Conservation (phyloP, 53 echinoderm and acorn worm genomes). For the Apostichopus leukothele region DNA sequence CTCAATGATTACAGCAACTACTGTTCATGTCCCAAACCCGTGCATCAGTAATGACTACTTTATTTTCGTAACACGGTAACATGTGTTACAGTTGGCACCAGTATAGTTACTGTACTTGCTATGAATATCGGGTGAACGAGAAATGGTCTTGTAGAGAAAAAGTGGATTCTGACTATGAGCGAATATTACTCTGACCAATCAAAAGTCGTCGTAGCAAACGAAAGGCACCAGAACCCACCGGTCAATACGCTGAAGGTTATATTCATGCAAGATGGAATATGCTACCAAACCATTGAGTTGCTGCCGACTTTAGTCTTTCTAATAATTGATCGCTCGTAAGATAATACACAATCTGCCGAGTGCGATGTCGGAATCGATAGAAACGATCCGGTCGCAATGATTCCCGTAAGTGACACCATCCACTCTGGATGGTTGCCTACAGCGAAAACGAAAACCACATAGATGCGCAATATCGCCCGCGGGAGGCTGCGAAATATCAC, state of each 20-base stretch:
- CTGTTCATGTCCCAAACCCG: too few relatives aligned
- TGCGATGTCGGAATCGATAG: conserved; percentile 21
- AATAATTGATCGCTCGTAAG: background rate
- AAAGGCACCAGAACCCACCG: background rate
- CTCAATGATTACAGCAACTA: too few relatives aligned
- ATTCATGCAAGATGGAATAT: background rate
- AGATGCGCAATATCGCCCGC: background rate
- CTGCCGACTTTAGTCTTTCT: background rate
- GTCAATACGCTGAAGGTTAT: background rate
- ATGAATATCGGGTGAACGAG: too few relatives aligned
- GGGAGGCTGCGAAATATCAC: conserved; percentile 3
- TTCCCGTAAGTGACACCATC: conserved; percentile 34
- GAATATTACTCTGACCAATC: too few relatives aligned
- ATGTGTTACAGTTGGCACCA: too few relatives aligned
- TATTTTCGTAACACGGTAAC: too few relatives aligned
- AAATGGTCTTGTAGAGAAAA: too few relatives aligned
- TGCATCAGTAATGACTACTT: too few relatives aligned
- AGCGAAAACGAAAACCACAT: background rate
- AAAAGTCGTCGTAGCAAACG: background rate
- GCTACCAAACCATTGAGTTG: background rate
- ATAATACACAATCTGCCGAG: conserved; percentile 5
- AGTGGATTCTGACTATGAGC: too few relatives aligned
- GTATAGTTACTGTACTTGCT: too few relatives aligned
- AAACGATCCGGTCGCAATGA: background rate
- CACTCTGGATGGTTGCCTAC: background rate